These are phyloP conservation scores for Tauraco erythrolophus DNA, from an alignment of 2,113 vertebrate species.

Conservation along the genomic window DNA sequence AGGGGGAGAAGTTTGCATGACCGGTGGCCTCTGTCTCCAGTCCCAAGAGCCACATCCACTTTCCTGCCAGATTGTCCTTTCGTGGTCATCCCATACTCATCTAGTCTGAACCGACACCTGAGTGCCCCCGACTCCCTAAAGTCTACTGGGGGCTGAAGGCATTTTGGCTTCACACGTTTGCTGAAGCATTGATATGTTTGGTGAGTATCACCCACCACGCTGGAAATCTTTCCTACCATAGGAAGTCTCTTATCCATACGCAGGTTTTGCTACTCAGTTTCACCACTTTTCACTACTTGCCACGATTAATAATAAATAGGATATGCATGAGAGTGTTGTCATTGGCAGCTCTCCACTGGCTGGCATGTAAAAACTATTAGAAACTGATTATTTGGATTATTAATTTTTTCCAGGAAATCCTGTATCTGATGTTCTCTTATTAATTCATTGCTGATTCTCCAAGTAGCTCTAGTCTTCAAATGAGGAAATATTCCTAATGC, in stretches of 20 bases:
- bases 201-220: background rate
- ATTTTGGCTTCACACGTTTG: background rate
- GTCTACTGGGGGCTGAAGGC: background rate
- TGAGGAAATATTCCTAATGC: background rate
- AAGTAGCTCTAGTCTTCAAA: background rate
- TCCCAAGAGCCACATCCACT: background rate
- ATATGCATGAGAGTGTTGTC: background rate
- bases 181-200: fast-evolving
- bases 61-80: background rate
- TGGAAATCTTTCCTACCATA: background rate
- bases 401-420: background rate
- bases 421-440: background rate
- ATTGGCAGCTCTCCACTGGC: background rate
- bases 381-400: background rate
- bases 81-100: background rate
- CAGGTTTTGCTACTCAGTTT: background rate
- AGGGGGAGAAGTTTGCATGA: background rate
- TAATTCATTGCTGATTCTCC: background rate
- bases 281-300: background rate
- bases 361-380: background rate
- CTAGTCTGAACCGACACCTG: background rate
- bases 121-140: background rate
- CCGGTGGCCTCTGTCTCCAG: background rate
- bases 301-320: background rate
- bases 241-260: fast-evolving